Conservation (phyloP, 2,797 vertebrate species). For the Helarctos malayanus region DNA sequence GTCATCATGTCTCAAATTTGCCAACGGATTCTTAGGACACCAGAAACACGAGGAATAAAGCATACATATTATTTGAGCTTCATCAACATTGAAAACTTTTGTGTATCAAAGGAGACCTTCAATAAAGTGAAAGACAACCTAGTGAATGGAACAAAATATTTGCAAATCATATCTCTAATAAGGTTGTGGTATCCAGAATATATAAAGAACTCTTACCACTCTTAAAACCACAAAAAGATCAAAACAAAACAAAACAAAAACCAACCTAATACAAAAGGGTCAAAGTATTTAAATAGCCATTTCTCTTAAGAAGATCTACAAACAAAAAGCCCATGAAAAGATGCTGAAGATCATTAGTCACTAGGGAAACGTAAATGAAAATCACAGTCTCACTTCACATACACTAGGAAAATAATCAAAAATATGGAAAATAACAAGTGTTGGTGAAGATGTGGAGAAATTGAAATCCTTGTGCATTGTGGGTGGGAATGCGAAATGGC, state of each 20-base stretch:
- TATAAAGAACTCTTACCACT: neutral
- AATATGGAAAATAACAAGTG: neutral
- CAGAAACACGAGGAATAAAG: neutral
- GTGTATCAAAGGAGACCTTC: neutral
- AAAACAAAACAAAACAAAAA: too few species aligned
- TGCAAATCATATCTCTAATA: neutral
- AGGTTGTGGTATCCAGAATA: neutral
- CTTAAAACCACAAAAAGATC: neutral
- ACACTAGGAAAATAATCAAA: neutral
- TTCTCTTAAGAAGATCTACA: neutral
- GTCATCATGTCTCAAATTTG: neutral
- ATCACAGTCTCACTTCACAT: neutral
- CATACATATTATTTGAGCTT: neutral
- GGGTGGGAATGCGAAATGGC: neutral
- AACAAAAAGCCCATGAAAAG: neutral
- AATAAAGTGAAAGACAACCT: too few species aligned
- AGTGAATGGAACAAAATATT: too few species aligned
- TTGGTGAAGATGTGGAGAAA: neutral
- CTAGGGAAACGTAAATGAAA: neutral
- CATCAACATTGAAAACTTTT: neutral
- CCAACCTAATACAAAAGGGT: neutral
- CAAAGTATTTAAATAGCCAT: neutral
- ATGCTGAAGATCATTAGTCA: neutral
- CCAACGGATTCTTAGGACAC: neutral
- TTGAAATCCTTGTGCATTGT: neutral